Evolutionary conservation across 2,888 invertebrate genomes (phyloP).

Genomic region (Diaperis boleti): DNA sequence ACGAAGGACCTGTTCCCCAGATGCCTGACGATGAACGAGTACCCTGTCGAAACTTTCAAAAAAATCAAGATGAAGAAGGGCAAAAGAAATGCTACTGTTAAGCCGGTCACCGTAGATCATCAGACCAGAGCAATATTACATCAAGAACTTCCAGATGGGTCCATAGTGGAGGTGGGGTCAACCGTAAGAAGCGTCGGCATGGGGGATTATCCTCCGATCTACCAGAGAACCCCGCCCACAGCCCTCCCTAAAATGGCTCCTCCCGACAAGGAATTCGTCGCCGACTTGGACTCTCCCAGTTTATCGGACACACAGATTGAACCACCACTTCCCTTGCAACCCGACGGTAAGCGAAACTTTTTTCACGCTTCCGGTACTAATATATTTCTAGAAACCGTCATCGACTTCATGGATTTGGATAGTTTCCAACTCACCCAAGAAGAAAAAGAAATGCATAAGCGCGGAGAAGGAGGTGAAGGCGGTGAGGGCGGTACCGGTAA

Average conservation of each 20-base stretch:
- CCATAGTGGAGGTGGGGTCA: constrained; percentile 60
- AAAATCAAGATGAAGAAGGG: constrained; percentile 52
- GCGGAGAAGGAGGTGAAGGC: constrained; percentile 56
- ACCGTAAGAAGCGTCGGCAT: constrained; percentile 59
- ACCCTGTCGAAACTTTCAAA: constrained; percentile 59
- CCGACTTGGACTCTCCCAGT: constrained; percentile 71
- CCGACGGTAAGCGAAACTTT: too few relatives aligned
- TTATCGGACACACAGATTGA: constrained; percentile 71
- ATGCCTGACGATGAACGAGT: constrained; percentile 58
- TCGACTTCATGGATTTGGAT: constrained; percentile 60
- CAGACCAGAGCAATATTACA: constrained; percentile 57
- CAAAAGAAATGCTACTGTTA: constrained; percentile 53
- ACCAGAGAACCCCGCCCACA: constrained; percentile 50
- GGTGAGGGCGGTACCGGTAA: constrained; percentile 50
- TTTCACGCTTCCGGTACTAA: too few relatives aligned
- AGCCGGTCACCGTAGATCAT: constrained; percentile 58
- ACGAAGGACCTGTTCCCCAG: constrained; percentile 57
- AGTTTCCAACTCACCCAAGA: constrained; percentile 61
- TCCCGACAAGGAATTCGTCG: constrained; percentile 52
- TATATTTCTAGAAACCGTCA: constrained; percentile 54
- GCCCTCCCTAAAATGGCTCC: constrained; percentile 48
- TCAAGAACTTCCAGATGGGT: constrained; percentile 54
- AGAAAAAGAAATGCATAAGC: constrained; percentile 56
- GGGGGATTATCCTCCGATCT: constrained; percentile 55
- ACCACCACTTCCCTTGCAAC: constrained; percentile 67